Evolutionary conservation across 2,888 invertebrate genomes (phyloP).

Genomic region (Oxystoma pomonae): DNA sequence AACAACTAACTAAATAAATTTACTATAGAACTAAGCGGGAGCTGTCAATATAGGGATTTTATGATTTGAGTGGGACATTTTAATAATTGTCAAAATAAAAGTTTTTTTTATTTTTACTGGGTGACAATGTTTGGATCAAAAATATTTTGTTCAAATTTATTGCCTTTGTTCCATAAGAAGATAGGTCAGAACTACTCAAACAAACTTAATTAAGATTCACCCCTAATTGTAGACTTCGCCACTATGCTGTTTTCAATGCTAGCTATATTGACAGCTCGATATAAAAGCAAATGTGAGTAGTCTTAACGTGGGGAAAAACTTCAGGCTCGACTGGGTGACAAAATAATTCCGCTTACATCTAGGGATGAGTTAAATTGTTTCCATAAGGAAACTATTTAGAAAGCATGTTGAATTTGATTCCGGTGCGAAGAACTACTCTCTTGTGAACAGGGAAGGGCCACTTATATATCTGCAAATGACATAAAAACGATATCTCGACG

Average conservation of each 20-base stretch:
- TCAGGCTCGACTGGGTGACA: background rate
- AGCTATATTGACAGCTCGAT: background rate
- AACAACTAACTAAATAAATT: background rate
- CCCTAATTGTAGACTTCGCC: no score
- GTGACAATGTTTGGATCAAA: no score
- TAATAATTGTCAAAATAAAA: no score
- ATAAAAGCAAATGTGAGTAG: background rate
- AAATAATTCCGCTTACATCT: background rate
- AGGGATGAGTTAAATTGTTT: background rate
- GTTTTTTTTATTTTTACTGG: no score
- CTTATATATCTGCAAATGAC: constrained; percentile 45
- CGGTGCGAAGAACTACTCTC: constrained; percentile 14
- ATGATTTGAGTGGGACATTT: no score
- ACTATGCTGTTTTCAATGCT: no score
- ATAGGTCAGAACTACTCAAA: no score
- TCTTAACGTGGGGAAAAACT: background rate
- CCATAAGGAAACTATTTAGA: background rate
- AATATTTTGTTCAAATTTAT: no score
- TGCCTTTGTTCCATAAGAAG: no score
- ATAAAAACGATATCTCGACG: constrained; percentile 43
- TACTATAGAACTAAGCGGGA: background rate
- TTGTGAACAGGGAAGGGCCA: constrained; percentile 29
- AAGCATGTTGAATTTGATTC: background rate
- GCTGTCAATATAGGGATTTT: background rate
- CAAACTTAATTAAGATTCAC: no score